Base-by-base conservation (phyloP, 2,888 invertebrate species). In the Leptura quadrifasciata region DNA sequence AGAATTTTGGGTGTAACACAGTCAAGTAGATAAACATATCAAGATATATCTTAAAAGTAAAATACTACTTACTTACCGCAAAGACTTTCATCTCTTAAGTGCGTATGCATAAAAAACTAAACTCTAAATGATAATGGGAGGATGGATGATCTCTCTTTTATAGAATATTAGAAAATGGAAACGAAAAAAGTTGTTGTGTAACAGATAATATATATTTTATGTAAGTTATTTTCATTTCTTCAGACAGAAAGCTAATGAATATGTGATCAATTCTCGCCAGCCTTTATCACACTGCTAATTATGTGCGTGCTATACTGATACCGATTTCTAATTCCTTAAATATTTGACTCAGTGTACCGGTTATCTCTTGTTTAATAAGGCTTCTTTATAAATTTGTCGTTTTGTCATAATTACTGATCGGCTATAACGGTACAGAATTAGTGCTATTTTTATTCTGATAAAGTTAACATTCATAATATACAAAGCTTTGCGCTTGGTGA, bases 81-180 rank as follows among this genome's bases (percentile, higher is more conserved):
- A 52, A 52, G 24, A 61, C 39, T 24, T n/a, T 52, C 71, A 71
- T 71, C 15, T 52, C 21, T 60, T 47, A n/a, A 21, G 27, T 21
- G 47, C 35, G 58, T 9, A 18, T 60, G 21, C 27, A 24, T 20
- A 15, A 57, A 31, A 47, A 52, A 61, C 55, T n/a, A 15, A 20
- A 71, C 71, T 39, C 17, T 60, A 18, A 61, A 71, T 61, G 60
- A 17, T 47, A 15, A 9, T 12, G 20, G n/a, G 12, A 17, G 15
- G 8, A 24, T 21, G 9, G 24, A n/a, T 27, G 39, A 60, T 71
- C 61, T 71, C 61, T 61, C 71, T 71, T 71, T 61, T 71, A 71
- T 71, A 71, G 71, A 71, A 61, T 61, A 61, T 61, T 21, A 52
- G 71, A 27, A 71, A 71, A 27, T 69, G 24, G 31, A 69, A 57